Conservation (phyloP, 1,140 invertebrate genomes). For the Tetramorium parvispinum region DNA sequence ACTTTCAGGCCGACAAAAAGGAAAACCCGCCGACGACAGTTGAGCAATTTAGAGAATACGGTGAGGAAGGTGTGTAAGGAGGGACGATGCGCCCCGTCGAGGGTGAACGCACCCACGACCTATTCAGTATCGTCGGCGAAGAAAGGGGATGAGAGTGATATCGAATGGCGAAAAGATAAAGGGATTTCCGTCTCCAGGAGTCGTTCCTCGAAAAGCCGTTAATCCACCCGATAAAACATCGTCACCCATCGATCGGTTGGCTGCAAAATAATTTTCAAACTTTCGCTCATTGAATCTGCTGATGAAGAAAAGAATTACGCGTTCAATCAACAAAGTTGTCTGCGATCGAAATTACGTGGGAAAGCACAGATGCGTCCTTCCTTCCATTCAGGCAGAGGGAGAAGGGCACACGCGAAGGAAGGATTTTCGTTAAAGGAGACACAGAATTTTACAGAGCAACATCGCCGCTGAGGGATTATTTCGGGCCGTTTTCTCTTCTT, state of each 20-base stretch:
- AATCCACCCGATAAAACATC: slow-evolving; percentile 54
- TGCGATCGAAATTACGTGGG: not conserved
- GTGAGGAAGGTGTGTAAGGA: not conserved
- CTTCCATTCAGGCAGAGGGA: not conserved
- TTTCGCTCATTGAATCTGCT: not conserved
- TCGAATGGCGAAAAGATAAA: slow-evolving; percentile 52
- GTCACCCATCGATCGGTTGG: not conserved
- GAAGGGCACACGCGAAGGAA: not conserved
- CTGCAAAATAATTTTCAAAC: slow-evolving; percentile 10
- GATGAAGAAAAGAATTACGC: not conserved
- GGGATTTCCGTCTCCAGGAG: slow-evolving; percentile 45
- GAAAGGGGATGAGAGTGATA: slow-evolving; percentile 21
- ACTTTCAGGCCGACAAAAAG: slow-evolving; percentile 49
- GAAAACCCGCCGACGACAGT: not conserved
- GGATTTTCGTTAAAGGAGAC: not conserved
- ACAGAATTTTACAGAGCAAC: not conserved
- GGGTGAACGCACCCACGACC: slow-evolving; percentile 69
- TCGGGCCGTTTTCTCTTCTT: not conserved
- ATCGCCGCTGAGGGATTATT: not conserved
- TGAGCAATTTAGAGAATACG: not conserved
- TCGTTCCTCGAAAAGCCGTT: slow-evolving; percentile 50
- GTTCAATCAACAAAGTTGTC: not conserved
- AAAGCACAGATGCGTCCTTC: not conserved
- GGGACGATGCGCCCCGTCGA: slow-evolving; percentile 28
- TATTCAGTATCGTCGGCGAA: slow-evolving; percentile 51